Evolutionary conservation across 2,888 invertebrate species (phyloP).

Genomic region (Lochmaea crataegi): DNA sequence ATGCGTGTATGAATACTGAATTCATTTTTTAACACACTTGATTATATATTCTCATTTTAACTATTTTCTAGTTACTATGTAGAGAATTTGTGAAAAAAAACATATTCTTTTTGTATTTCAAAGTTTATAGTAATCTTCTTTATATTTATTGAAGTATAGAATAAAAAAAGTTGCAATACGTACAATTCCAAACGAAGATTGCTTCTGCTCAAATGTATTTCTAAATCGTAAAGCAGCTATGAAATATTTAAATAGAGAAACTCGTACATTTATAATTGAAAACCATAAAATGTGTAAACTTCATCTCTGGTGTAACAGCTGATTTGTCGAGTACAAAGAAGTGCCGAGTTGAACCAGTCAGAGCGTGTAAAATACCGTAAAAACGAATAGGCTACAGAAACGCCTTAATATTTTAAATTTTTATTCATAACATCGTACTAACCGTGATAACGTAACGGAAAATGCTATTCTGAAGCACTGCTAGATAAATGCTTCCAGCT

Average conservation of each 20-base stretch:
- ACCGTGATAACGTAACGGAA: conserved; percentile 2
- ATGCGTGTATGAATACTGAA: too few species aligned
- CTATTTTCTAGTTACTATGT: too few species aligned
- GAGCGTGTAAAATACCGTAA: conserved; percentile 32
- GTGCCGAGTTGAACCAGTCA: conserved; percentile 14
- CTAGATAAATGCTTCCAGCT: not conserved
- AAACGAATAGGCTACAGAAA: conserved; percentile 21
- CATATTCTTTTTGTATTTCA: too few species aligned
- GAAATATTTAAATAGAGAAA: not conserved
- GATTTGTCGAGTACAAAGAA: conserved; percentile 25
- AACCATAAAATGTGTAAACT: conserved; percentile 26
- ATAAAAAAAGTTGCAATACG: not conserved
- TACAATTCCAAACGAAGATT: not conserved
- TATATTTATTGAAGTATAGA: too few species aligned
- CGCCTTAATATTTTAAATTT: conserved; percentile 28
- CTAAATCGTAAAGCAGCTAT: not conserved
- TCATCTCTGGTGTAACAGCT: conserved; percentile 25
- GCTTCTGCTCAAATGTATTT: not conserved
- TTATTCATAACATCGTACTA: conserved; percentile 23
- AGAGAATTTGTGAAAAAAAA: too few species aligned
- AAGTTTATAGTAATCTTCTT: too few species aligned
- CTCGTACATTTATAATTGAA: conserved; percentile 23
- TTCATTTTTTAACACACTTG: too few species aligned
- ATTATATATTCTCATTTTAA: too few species aligned
- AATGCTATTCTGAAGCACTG: not conserved